Evolutionary conservation across 2,888 invertebrate genomes (phyloP), one percentile per base, ranked within the genome.

Genomic region (Conistra vaccinii): DNA sequence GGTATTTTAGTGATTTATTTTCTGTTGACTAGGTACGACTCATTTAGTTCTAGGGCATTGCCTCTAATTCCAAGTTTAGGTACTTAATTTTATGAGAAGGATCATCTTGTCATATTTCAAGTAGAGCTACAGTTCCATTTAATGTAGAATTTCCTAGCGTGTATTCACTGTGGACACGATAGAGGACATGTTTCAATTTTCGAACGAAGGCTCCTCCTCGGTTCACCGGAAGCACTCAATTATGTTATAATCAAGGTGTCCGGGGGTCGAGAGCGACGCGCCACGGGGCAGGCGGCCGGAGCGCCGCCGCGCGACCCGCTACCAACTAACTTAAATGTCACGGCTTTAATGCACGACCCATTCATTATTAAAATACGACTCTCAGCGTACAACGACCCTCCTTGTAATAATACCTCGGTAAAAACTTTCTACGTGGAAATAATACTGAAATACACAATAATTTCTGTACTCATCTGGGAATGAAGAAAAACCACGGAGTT

Each of bases 151-250:
- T 57, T 51, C 32, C 48, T 26, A 69, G 9, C 20, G 53, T n/a
- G 10, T 4, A 35, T 58, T 57, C 23, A 29, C 20, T 35, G 14
- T 20, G 29, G 10, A 55, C 23, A 9, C 20, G 26, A 69, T 68
- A 48, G 20, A 60, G 57, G 29, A 57, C 61, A 78, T 75, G 63
- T 81, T 81, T 77, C 35, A 77, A 3, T 75, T 76, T 80, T 87
- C 85, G 87, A 93, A 91, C 89, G 90, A 89, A 90, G 87, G 84
- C 90, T 91, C 89, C 90, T 91, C 89, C 89, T 90, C 85, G 89
- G 88, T 90, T 90, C 88, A 90, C 89, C 92, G 93, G 94, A 94
- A 93, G 92, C 91, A 93, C 94, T 95, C 93, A 94, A 95, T 95
- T 94, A 94, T 87, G 89, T 91, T 91, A 92, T 93, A 94, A 93